phyloP scores from a whole-genome alignment of 2,113 vertebrate species.

The Dasyurus viverrinus region DNA sequence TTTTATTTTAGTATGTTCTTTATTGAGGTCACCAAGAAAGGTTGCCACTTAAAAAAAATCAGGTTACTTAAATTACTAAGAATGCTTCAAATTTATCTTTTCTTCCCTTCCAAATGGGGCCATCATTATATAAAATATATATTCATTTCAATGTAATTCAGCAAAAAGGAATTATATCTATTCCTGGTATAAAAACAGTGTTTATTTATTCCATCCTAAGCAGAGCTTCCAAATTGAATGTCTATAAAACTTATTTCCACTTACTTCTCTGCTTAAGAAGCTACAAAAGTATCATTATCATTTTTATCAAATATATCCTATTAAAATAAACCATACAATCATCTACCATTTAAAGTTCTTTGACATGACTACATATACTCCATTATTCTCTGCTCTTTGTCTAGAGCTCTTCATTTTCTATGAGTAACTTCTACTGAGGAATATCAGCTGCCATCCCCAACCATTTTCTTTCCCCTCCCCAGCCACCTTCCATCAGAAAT shows the following conservation, averaged over 20 bases:
- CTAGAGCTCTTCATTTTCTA: background rate
- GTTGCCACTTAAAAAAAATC: background rate
- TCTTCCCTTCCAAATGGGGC: background rate
- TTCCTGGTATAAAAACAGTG: background rate
- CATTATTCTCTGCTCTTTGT: background rate
- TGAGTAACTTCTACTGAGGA: background rate
- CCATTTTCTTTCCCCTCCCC: too few relatives aligned
- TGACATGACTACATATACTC: background rate
- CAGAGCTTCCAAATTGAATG: background rate
- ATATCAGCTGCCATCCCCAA: background rate
- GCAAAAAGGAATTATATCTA: background rate
- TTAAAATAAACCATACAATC: background rate
- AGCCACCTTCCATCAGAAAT: background rate
- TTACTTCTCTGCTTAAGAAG: background rate
- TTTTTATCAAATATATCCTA: too few relatives aligned
- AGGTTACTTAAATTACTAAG: constrained; percentile 13
- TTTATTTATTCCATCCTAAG: background rate
- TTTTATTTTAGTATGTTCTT: constrained; percentile 21
- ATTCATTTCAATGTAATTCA: background rate
- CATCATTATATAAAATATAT: background rate
- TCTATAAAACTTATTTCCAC: background rate
- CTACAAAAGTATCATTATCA: background rate
- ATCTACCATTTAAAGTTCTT: background rate
- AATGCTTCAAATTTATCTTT: constrained; percentile 10
- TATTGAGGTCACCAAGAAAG: constrained; percentile 24